phyloP scores from a whole-genome alignment of 2,888 invertebrate genomes.

The Sipha maydis region DNA sequence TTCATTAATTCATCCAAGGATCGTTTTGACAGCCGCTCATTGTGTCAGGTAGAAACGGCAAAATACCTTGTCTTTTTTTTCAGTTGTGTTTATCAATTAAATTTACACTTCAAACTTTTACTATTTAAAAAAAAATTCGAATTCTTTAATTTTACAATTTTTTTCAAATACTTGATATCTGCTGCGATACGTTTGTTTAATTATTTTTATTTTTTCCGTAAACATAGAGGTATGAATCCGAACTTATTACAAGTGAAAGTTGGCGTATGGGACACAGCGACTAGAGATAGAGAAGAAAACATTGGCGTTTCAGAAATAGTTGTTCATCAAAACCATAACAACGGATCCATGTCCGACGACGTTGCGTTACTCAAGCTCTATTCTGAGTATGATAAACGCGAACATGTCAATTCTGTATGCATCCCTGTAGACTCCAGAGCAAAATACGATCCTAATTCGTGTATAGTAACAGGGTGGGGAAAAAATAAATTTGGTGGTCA shows the following conservation, averaged over 20 bases:
- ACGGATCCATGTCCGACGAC: slow-evolving; percentile 75
- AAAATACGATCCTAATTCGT: slow-evolving; percentile 69
- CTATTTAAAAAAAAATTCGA: not conserved
- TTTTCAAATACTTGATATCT: too few species aligned
- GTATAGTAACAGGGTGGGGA: slow-evolving; percentile 84
- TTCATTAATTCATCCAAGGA: slow-evolving; percentile 79
- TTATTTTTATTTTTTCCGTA: not conserved
- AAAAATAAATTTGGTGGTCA: slow-evolving; percentile 76
- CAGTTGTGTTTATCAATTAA: too few species aligned
- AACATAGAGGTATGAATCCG: slow-evolving; percentile 59
- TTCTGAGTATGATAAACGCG: slow-evolving; percentile 71
- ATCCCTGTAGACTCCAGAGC: slow-evolving; percentile 72
- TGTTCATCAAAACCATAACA: slow-evolving; percentile 71
- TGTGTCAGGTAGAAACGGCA: not conserved
- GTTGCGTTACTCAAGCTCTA: slow-evolving; percentile 75
- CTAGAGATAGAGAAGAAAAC: slow-evolving; percentile 75
- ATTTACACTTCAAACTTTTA: too few species aligned
- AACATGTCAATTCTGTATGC: slow-evolving; percentile 79
- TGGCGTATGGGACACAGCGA: slow-evolving; percentile 86
- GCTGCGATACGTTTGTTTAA: not conserved
- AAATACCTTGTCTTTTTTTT: too few species aligned
- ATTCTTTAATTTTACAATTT: not conserved
- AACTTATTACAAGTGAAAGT: slow-evolving; percentile 71
- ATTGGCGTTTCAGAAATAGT: slow-evolving; percentile 70
- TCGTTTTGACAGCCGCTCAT: slow-evolving; percentile 80